phyloP scores from a whole-genome alignment of 1,140 invertebrate genomes.

The Nomia melanderi region DNA sequence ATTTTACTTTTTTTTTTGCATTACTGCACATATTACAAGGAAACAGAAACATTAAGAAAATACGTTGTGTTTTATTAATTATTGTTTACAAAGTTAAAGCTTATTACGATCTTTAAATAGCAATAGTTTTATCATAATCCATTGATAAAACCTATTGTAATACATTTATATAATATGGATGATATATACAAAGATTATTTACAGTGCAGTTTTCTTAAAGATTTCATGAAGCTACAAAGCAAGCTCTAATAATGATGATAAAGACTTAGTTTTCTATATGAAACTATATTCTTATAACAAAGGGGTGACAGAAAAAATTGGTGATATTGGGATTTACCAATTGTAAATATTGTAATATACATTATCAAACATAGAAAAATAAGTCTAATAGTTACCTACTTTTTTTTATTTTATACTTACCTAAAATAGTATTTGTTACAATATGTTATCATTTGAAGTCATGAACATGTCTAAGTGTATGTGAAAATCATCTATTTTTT shows the following conservation, averaged over 20 bases:
- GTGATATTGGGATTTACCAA: conserved; percentile 76
- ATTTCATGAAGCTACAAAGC: conserved; percentile 71
- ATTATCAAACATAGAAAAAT: conserved; percentile 73
- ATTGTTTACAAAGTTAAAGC: conserved; percentile 53
- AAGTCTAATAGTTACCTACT: conserved; percentile 74
- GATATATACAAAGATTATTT: conserved; percentile 62
- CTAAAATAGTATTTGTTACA: conserved; percentile 62
- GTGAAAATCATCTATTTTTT: conserved; percentile 47
- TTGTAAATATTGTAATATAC: conserved; percentile 80
- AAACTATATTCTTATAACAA: conserved; percentile 80
- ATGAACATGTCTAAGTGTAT: conserved; percentile 39
- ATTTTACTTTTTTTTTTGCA: conserved; percentile 44
- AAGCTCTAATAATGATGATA: conserved; percentile 72
- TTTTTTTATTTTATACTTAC: conserved; percentile 72
- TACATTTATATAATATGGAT: conserved; percentile 59
- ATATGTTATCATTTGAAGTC: conserved; percentile 58
- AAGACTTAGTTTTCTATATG: conserved; percentile 81
- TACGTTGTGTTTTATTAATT: conserved; percentile 51
- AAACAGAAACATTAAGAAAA: conserved; percentile 34
- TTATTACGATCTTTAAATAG: conserved; percentile 59
- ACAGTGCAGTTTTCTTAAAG: conserved; percentile 70
- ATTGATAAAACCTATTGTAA: conserved; percentile 57
- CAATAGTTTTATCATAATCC: conserved; percentile 69
- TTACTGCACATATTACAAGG: conserved; percentile 52
- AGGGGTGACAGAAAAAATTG: conserved; percentile 64